Conservation (phyloP, 2,888 invertebrate genomes). For the Apotomis turbidana region DNA sequence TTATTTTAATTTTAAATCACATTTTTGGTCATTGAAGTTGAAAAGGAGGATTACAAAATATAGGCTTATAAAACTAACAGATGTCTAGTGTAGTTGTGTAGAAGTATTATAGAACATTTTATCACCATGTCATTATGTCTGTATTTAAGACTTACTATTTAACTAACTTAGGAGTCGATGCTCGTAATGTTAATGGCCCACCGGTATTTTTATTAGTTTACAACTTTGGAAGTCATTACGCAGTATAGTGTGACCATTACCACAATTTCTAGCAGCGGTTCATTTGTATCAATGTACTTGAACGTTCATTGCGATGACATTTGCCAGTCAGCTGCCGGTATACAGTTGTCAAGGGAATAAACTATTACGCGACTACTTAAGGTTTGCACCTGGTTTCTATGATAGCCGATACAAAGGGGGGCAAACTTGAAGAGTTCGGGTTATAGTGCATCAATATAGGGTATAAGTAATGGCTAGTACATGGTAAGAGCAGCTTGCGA, state of each 20-base stretch:
- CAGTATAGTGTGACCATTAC: conserved; percentile 27
- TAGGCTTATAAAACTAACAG: too few relatives aligned
- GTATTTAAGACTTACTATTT: background rate
- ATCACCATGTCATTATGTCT: too few relatives aligned
- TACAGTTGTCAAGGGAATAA: conserved; percentile 45
- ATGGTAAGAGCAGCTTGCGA: conserved; percentile 71
- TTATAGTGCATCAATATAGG: conserved; percentile 13
- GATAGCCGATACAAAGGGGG: background rate
- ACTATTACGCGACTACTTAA: background rate
- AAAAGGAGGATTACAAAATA: too few relatives aligned
- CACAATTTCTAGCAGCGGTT: conserved; percentile 43
- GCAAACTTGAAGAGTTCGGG: background rate
- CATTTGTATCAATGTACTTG: conserved; percentile 50
- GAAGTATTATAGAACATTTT: too few relatives aligned
- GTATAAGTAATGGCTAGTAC: conserved; percentile 38
- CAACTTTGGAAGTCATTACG: conserved; percentile 28
- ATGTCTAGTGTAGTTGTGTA: too few relatives aligned
- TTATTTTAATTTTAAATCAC: too few relatives aligned
- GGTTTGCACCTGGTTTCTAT: background rate
- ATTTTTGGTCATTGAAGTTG: too few relatives aligned
- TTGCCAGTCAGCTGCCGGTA: conserved; percentile 62
- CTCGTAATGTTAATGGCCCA: background rate
- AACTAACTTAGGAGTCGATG: background rate
- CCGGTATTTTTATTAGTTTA: conserved; percentile 13
- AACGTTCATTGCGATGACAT: conserved; percentile 46